These are phyloP conservation scores for Hydrochoerus hydrochaeris DNA, from an alignment of 2,113 vertebrate species.

Conservation along the genomic window DNA sequence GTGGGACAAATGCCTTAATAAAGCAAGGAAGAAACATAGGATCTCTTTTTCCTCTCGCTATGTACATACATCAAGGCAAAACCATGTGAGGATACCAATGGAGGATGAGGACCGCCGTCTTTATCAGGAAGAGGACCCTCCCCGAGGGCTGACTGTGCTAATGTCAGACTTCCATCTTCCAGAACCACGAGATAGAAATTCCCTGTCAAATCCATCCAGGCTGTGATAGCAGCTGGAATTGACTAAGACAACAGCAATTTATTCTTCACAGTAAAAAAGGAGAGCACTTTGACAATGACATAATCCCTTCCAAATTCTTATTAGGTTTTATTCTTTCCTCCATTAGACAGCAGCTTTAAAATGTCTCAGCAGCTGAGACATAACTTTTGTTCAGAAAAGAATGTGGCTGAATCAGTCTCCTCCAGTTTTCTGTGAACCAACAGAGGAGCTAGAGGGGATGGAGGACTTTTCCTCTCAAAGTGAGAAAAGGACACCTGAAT, in stretches of 20 bases:
- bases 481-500: not conserved
- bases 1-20: not conserved
- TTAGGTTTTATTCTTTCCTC: not conserved
- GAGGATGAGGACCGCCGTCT: not conserved
- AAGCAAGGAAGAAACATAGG: not conserved
- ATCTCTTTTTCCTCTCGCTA: not conserved
- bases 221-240: not conserved
- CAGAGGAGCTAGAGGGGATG: not conserved
- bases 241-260: not conserved
- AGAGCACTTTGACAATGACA: constrained; percentile 4
- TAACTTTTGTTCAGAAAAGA: not conserved
- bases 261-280: not conserved
- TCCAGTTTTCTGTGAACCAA: not conserved
- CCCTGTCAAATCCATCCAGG: not conserved
- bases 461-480: not conserved
- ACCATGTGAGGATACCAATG: not conserved
- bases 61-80: not conserved
- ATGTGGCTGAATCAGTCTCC: not conserved
- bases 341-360: not conserved
- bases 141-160: too few species aligned
- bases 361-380: not conserved
- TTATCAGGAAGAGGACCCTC: not conserved
- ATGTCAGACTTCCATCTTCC: not conserved
- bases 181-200: not conserved
- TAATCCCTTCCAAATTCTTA: not conserved